Evolutionary conservation across 2,113 vertebrate genomes (phyloP).

Genomic region (Lepidothrix coronata): DNA sequence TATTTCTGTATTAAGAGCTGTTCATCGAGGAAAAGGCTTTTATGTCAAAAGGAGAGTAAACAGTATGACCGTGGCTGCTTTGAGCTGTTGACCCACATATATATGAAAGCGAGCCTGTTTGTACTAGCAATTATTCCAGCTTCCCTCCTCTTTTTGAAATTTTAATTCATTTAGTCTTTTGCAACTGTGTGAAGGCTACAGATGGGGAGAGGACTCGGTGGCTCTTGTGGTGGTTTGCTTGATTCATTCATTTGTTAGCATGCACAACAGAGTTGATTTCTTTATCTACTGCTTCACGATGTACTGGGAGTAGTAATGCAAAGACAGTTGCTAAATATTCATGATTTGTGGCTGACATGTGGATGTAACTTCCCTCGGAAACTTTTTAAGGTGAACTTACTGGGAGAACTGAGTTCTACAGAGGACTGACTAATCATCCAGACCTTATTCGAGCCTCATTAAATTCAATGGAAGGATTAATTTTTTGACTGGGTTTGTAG

Average conservation of each 20-base stretch:
- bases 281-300: not conserved
- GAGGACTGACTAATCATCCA: not conserved
- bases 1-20: constrained; percentile 64
- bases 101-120: constrained; percentile 58
- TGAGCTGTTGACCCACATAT: constrained; percentile 57
- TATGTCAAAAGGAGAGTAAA: constrained; percentile 67
- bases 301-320: not conserved
- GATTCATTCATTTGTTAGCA: not conserved
- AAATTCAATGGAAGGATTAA: not conserved
- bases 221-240: not conserved
- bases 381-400: not conserved
- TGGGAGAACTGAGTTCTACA: not conserved
- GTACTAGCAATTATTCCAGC: constrained; percentile 39
- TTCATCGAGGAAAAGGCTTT: constrained; percentile 67
- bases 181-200: not conserved
- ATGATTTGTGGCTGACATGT: not conserved
- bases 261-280: not conserved
- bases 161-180: not conserved
- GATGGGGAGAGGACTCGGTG: not conserved
- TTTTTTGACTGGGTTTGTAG: not conserved
- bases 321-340: not conserved
- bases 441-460: not conserved
- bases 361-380: not conserved
- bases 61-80: constrained; percentile 42
- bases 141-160: not conserved